These are phyloP conservation scores for Gadus chalcogrammus DNA, from an alignment of 2,113 vertebrate species.

Conservation along the genomic window DNA sequence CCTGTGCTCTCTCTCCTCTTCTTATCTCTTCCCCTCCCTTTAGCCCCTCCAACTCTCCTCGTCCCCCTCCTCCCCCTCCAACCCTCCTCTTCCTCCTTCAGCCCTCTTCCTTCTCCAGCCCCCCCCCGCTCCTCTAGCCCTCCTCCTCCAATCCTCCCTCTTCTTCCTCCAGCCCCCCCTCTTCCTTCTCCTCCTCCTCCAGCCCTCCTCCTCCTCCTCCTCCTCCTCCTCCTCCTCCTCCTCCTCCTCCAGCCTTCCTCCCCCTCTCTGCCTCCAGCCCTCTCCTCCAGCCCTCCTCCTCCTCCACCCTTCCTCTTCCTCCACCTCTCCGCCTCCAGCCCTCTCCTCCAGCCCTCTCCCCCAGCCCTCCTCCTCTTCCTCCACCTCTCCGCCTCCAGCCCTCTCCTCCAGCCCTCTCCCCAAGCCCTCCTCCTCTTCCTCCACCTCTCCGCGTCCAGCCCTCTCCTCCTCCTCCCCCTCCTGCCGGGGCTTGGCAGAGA, in stretches of 20 bases:
- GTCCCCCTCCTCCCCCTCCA: constrained; percentile 44
- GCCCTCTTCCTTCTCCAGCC: constrained; percentile 48
- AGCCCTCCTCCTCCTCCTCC: constrained; percentile 34
- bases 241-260: constrained; percentile 4
- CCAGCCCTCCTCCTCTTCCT: not conserved
- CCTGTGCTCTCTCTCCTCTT: constrained; percentile 7
- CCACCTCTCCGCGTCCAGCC: constrained; percentile 46
- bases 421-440: no score
- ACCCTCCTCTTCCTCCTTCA: constrained; percentile 39
- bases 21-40: not conserved
- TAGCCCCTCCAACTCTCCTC: not conserved
- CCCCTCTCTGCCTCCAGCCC: no score
- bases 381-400: not conserved
- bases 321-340: no score
- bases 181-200: constrained; percentile 36
- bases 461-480: constrained; percentile 43
- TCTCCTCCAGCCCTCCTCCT: no score
- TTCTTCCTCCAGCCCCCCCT: constrained; percentile 49
- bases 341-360: not conserved
- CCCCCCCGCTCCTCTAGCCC: constrained; percentile 47
- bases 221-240: constrained; percentile 44
- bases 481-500: constrained; percentile 65
- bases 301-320: no score
- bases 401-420: constrained; percentile 4
- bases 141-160: constrained; percentile 10